phyloP scores from a whole-genome alignment of 2,113 vertebrate species.

The Myanophis thanlyinensis region DNA sequence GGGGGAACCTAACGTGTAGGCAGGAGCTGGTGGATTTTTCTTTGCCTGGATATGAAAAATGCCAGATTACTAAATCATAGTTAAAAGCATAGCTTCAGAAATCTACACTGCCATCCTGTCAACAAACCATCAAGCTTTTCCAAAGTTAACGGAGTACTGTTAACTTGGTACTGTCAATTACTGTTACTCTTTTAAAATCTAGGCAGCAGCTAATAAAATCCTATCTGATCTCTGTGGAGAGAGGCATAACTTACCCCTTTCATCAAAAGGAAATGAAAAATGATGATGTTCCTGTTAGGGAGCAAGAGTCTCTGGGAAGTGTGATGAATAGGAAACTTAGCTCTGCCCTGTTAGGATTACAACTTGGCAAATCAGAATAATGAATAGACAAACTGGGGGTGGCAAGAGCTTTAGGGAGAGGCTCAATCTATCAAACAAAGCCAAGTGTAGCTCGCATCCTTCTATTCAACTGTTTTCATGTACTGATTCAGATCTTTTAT shows the following conservation, averaged over 20 bases:
- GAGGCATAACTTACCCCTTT: constrained; percentile 15
- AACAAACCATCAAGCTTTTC: neutral
- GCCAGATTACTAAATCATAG: neutral
- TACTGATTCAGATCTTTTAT: neutral
- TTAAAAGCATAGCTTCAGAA: neutral
- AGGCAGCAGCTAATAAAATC: constrained; percentile 40
- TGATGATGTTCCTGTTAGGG: constrained; percentile 22
- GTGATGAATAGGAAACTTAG: neutral
- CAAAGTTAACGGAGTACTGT: neutral
- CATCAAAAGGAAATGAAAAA: constrained; percentile 51
- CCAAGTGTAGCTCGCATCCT: neutral
- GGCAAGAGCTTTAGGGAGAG: neutral
- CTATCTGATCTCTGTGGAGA: constrained; percentile 39
- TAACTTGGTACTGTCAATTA: too few relatives aligned
- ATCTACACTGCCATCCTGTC: neutral
- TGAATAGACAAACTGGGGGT: neutral
- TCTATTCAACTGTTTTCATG: neutral
- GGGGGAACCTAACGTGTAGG: neutral
- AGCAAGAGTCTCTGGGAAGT: neutral
- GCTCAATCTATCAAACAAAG: neutral
- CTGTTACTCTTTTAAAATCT: neutral
- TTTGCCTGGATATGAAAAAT: neutral
- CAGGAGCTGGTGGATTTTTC: neutral
- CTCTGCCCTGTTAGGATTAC: neutral
- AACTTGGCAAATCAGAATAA: neutral